phyloP scores from a whole-genome alignment of 2,888 invertebrate species.

The Serripes groenlandicus region DNA sequence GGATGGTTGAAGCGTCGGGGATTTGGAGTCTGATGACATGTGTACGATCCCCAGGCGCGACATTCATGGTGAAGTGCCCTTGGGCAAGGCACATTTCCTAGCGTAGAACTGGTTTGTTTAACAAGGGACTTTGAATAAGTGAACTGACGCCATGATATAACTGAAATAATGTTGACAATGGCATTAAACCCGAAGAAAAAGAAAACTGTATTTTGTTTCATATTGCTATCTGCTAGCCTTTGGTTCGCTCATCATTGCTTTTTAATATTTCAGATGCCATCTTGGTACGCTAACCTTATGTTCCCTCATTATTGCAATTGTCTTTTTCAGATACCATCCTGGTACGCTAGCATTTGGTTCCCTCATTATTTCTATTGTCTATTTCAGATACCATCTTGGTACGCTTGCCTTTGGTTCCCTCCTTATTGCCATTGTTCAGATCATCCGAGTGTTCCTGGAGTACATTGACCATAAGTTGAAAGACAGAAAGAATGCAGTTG shows the following conservation, averaged over 20 bases:
- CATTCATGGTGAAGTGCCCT: no score
- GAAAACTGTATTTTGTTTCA: no score
- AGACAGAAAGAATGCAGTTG: background rate
- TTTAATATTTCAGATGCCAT: conserved; percentile 90
- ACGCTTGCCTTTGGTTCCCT: conserved; percentile 97
- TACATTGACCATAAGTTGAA: conserved; percentile 89
- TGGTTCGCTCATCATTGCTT: conserved; percentile 90
- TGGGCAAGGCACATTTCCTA: no score
- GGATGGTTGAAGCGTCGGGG: no score
- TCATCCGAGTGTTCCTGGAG: conserved; percentile 94
- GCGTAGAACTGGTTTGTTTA: no score
- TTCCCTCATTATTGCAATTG: conserved; percentile 88
- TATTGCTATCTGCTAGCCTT: conserved; percentile 95
- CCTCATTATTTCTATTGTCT: conserved; percentile 85
- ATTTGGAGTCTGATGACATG: no score
- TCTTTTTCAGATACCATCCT: conserved; percentile 91
- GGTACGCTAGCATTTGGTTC: conserved; percentile 97
- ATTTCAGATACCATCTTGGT: conserved; percentile 93
- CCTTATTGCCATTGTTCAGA: conserved; percentile 95
- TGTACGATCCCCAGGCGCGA: no score
- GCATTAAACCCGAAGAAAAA: no score
- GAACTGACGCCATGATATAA: no score
- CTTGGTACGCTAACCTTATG: conserved; percentile 97
- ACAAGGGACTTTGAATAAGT: no score
- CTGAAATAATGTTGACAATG: no score